Evolutionary conservation across 2,797 vertebrate genomes (phyloP), one percentile per base, ranked within the genome.

Genomic region (Manis javanica): DNA sequence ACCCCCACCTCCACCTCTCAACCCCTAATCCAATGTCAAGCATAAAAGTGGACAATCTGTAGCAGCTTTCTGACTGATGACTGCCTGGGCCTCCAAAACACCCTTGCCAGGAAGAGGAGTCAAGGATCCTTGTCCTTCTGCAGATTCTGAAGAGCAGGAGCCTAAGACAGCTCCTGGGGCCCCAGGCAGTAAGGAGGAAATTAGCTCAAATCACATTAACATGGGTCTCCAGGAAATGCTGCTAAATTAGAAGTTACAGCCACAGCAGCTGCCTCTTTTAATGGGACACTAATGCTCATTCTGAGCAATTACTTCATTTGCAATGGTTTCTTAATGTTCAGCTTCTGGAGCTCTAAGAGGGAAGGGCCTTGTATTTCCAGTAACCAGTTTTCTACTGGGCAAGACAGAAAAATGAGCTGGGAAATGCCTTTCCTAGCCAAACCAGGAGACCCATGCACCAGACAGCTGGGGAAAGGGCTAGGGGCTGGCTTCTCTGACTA

Each of bases 281-380:
- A 97, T 94, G 95, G 95, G 94, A 94, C 88, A 77, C 94, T 97
- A 97, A 95, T 81, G 95, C 75, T 95, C 42, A 61, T 96, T 95
- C 94, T 92, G 92, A 96, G 92, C 85, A 96, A 97, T 97, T 97
- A 97, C 92, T 94, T 64, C 84, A 91, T 96, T 96, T 97, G 96
- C 74, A 95, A 96, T 13, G 92, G 93, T 96, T 97, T 97, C 96
- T 96, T 97, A 97, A 96, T 96, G 96, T 81, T 96, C 55, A 75
- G 88, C 74, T 85, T 94, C 96, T 87, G 92, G 85, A 89, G 95
- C 94, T 66, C 69, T n/a, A 39, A 34, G 92, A 96, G 87, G 46
- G 92, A 94, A 92, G 39, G n/a, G 39, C 55, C 64, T 37, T 63
- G n/a, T 49, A 83, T 66, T 98, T 96, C 96, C 96, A 88, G 96